Percentiles rank a stretch among this genome's conserved stretches.
Evolutionary conservation across 2,113 vertebrate species (phyloP).

Genomic region (Mobula hypostoma): DNA sequence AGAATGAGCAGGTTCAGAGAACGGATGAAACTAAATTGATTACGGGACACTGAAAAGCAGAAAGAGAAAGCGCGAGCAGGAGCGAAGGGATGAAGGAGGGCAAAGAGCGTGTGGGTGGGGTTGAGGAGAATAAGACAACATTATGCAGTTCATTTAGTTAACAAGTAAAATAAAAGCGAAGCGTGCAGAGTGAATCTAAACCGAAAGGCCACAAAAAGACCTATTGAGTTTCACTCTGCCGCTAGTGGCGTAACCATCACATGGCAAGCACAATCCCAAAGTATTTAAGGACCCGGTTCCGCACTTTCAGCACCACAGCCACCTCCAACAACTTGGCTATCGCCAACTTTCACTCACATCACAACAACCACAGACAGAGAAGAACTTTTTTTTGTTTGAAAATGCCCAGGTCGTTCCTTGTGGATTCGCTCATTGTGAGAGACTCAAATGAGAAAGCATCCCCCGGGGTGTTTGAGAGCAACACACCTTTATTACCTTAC

Average conservation of each 20-base stretch:
- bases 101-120: slow-evolving; percentile 87
- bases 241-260: slow-evolving; percentile 84
- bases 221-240: slow-evolving; percentile 82
- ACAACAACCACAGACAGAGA: slow-evolving; percentile 27
- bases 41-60: slow-evolving; percentile 42
- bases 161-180: slow-evolving; percentile 99
- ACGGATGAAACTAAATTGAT: background rate
- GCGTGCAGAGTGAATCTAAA: slow-evolving; percentile 97
- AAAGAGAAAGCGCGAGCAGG: slow-evolving; percentile 61
- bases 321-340: slow-evolving; percentile 10
- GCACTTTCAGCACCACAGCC: slow-evolving; percentile 83
- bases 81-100: slow-evolving; percentile 59
- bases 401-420: slow-evolving; percentile 94
- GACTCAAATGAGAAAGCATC: slow-evolving; percentile 75
- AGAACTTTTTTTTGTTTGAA: slow-evolving; percentile 46
- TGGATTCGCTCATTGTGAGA: slow-evolving; percentile 92
- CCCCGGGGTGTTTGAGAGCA: slow-evolving; percentile 65
- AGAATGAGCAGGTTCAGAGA: slow-evolving; percentile 56
- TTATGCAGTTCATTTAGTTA: slow-evolving; percentile 99
- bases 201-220: slow-evolving; percentile 93
- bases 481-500: slow-evolving; percentile 82
- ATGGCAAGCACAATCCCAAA: slow-evolving; percentile 64
- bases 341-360: background rate
- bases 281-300: slow-evolving; percentile 77
- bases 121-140: slow-evolving; percentile 95